These are phyloP conservation scores for Phycodurus eques DNA, from an alignment of 2,113 vertebrate species.

Conservation along the genomic window DNA sequence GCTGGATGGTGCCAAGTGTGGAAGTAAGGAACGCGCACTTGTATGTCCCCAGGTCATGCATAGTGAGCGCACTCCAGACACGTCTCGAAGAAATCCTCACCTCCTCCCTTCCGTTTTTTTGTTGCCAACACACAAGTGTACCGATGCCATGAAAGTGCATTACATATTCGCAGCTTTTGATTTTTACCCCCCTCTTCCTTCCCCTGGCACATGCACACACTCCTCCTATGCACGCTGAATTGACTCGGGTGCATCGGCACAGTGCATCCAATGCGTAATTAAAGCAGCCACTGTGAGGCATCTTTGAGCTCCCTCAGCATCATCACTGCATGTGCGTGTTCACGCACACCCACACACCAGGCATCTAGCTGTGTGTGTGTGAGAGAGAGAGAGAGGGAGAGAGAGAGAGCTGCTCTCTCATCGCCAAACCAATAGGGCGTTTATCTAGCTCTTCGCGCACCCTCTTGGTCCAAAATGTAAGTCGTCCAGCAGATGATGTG, in stretches of 20 bases:
- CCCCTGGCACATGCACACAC: background rate
- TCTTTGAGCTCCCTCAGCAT: slow-evolving; percentile 35
- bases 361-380: slow-evolving; percentile 17
- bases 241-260: slow-evolving; percentile 29
- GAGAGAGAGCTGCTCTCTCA: background rate
- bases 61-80: slow-evolving; percentile 58
- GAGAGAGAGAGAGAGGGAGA: background rate
- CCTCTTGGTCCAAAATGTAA: slow-evolving; percentile 36
- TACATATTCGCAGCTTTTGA: slow-evolving; percentile 4
- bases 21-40: slow-evolving; percentile 37
- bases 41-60: slow-evolving; percentile 46
- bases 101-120: slow-evolving; percentile 3
- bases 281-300: slow-evolving; percentile 32
- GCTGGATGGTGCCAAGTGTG: slow-evolving; percentile 2
- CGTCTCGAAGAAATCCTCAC: slow-evolving; percentile 63
- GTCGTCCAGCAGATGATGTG: slow-evolving; percentile 36
- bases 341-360: slow-evolving; percentile 49
- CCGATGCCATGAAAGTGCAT: slow-evolving; percentile 28
- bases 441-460: slow-evolving; percentile 6
- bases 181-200: background rate
- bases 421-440: background rate
- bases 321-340: slow-evolving; percentile 43
- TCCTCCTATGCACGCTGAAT: slow-evolving; percentile 20
- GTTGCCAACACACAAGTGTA: slow-evolving; percentile 64
- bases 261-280: slow-evolving; percentile 50